Evolutionary conservation across 2,797 vertebrate species (phyloP).

Genomic region (Acipenser oxyrinchus): DNA sequence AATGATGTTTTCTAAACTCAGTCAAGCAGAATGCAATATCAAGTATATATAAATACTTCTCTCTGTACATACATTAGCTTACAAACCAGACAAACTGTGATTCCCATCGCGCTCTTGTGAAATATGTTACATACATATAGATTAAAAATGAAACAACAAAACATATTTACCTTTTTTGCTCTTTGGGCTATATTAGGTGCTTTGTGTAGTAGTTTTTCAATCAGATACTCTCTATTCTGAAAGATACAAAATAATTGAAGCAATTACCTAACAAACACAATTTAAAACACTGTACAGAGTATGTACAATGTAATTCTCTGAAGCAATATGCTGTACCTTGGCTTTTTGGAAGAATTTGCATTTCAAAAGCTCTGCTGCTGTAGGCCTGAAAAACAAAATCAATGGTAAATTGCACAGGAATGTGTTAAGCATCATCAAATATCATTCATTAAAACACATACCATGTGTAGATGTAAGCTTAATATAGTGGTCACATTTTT

Average conservation of each 20-base stretch:
- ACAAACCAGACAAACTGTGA: too few relatives aligned
- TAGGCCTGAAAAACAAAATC: conserved; percentile 71
- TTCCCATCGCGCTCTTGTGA: too few relatives aligned
- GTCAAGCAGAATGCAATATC: too few relatives aligned
- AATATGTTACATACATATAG: too few relatives aligned
- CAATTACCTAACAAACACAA: conserved; percentile 14
- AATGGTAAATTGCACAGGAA: not conserved
- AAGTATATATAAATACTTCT: too few relatives aligned
- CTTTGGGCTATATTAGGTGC: conserved; percentile 93
- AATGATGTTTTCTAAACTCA: too few relatives aligned
- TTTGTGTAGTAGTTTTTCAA: conserved; percentile 85
- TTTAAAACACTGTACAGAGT: conserved; percentile 5
- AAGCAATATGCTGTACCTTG: conserved; percentile 69
- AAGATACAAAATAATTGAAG: conserved; percentile 42
- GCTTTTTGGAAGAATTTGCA: conserved; percentile 99
- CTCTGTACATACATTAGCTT: too few relatives aligned
- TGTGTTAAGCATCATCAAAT: not conserved
- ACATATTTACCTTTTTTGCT: conserved; percentile 81
- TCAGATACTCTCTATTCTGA: conserved; percentile 93
- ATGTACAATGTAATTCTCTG: conserved; percentile 30
- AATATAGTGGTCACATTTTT: too few relatives aligned
- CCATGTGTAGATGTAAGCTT: not conserved
- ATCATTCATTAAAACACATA: conserved; percentile 3
- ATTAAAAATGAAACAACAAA: not conserved
- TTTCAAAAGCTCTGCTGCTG: conserved; percentile 97